Base-by-base conservation (phyloP, 2,888 invertebrate species). In the Stenoptilia bipunctidactyla region DNA sequence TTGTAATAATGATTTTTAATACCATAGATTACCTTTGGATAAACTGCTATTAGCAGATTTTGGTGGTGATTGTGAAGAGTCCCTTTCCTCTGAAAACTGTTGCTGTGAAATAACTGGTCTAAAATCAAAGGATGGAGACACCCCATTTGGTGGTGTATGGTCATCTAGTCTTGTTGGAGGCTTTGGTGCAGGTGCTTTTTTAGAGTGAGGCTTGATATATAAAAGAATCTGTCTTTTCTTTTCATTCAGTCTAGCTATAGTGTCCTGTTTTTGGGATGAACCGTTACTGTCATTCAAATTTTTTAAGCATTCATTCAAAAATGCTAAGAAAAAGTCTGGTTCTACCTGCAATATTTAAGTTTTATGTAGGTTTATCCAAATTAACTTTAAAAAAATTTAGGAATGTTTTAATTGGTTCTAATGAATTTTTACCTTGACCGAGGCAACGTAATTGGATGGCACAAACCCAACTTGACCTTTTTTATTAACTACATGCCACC, bases 401-500 rank as follows among this genome's bases (percentile, higher is more conserved):
- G 2, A 30, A 10, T 4, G n/a, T 12, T 34, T 34, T 13, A 34
- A 8, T 12, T 34, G 14, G 13, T 8, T 6, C 10, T 10, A 33
- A 2, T 45, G 45, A 42, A 41, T 39, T 51, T 62, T 74, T 64
- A 93, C 93, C 85, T 92, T 91, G 55, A 92, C 87, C 56, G 88
- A 86, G 55, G 90, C 89, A 41, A 94, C 93, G 76, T 94, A 94
- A 86, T 94, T 94, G 38, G 93, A 93, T 44, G 94, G 94, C 51
- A 94, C 92, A 61, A 92, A 94, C 39, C 94, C 94, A 50, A 93
- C 87, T 68, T 92, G 90, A 53, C 93, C 94, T 63, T 88, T 89
- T 66, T 87, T 89, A 76, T 92, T 93, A 51, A 93, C 90, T 37
- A 94, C 93, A 84, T 92, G 92, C 93, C 93, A 94, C 94, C 93